Percentiles rank a stretch among this genome's conserved stretches.
Conservation (phyloP, 1,140 invertebrate genomes). For the Drosophila leontia region DNA sequence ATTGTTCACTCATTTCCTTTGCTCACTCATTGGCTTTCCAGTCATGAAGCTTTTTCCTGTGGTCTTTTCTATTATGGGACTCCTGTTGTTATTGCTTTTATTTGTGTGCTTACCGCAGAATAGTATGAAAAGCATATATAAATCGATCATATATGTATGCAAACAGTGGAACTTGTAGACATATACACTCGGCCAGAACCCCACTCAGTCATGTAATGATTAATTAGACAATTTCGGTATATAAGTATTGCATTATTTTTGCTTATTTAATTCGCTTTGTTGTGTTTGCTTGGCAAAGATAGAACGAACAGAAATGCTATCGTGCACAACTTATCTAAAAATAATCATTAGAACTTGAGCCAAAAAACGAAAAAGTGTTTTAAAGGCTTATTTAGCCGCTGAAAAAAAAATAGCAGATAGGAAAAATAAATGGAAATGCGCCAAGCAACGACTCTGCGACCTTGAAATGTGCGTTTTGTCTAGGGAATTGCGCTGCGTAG, state of each 20-base stretch:
- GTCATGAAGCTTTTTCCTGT: constrained; percentile 39
- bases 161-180: constrained; percentile 9
- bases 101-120: constrained; percentile 29
- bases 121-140: constrained; percentile 23
- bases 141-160: constrained; percentile 28
- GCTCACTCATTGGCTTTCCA: constrained; percentile 33
- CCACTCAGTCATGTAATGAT: constrained; percentile 57
- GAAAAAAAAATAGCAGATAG: constrained; percentile 16
- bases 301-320: constrained; percentile 20
- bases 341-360: constrained; percentile 76
- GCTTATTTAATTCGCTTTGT: constrained; percentile 19
- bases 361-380: constrained; percentile 61
- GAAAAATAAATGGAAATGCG: constrained; percentile 53
- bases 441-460: constrained; percentile 52
- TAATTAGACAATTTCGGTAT: constrained; percentile 53
- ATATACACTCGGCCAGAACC: not conserved
- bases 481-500: constrained; percentile 4
- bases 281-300: constrained; percentile 25
- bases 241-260: constrained; percentile 33
- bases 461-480: constrained; percentile 58
- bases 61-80: constrained; percentile 16
- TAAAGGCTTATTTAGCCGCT: constrained; percentile 43
- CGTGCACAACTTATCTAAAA: constrained; percentile 71
- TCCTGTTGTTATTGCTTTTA: constrained; percentile 20
- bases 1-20: constrained; percentile 1